Percentiles rank a stretch among this genome's conserved stretches.
These are phyloP conservation scores for Thamnaconus septentrionalis DNA, from an alignment of 2,113 vertebrate genomes.

Conservation along the genomic window DNA sequence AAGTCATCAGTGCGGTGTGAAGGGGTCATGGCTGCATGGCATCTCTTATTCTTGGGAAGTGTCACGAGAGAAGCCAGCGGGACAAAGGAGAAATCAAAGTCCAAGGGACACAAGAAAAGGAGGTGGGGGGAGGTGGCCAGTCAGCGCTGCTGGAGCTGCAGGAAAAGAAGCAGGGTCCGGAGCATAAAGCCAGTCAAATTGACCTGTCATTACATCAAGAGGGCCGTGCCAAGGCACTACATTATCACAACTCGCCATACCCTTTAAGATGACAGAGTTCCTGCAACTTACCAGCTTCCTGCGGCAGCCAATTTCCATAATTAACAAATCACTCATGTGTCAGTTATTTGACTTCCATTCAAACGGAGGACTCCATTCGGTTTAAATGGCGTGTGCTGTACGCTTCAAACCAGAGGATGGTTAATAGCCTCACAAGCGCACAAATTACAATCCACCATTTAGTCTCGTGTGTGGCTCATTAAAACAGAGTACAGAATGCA, in stretches of 20 bases:
- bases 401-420: conserved; percentile 42
- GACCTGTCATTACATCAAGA: conserved; percentile 88
- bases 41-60: conserved; percentile 94
- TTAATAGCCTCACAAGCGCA: conserved; percentile 37
- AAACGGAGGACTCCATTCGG: conserved; percentile 51
- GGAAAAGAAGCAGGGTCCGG: conserved; percentile 76
- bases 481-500: too few species aligned
- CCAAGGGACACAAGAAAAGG: conserved; percentile 78
- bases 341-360: conserved; percentile 71
- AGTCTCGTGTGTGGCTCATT: too few species aligned
- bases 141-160: conserved; percentile 73
- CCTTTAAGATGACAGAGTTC: conserved; percentile 75
- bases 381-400: conserved; percentile 55
- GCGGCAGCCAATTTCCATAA: conserved; percentile 77
- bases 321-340: conserved; percentile 79
- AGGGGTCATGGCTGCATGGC: conserved; percentile 89
- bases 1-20: conserved; percentile 90
- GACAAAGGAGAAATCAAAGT: conserved; percentile 93
- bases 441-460: conserved; percentile 33
- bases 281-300: conserved; percentile 74
- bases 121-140: conserved; percentile 50
- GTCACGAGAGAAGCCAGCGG: conserved; percentile 85
- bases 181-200: conserved; percentile 87
- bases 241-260: conserved; percentile 77
- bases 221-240: conserved; percentile 76